These are phyloP conservation scores for Amphipoea lucens DNA, from an alignment of 2,888 invertebrate species.

Conservation along the genomic window DNA sequence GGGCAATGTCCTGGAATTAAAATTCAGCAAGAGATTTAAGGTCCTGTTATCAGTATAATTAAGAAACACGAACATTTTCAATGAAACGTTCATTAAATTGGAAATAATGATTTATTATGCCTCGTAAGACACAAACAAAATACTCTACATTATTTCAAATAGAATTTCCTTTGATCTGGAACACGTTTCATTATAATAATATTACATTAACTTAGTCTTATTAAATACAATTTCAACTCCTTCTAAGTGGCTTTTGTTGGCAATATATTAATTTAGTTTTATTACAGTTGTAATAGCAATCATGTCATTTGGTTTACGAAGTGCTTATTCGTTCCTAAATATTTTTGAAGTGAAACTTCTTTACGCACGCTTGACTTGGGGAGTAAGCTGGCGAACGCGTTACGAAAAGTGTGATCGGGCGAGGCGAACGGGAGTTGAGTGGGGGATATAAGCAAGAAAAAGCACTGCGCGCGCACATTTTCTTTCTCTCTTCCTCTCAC, in stretches of 20 bases:
- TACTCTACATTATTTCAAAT: background rate
- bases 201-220: background rate
- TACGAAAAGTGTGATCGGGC: too few relatives aligned
- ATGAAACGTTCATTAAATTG: background rate
- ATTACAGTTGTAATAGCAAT: background rate
- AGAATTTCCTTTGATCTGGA: background rate
- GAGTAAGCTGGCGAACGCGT: too few relatives aligned
- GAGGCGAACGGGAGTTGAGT: too few relatives aligned
- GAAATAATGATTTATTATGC: background rate
- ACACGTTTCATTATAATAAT: background rate
- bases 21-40: background rate
- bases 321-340: background rate
- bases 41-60: background rate
- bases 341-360: background rate
- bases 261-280: background rate
- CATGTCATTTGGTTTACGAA: background rate
- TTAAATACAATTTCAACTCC: background rate
- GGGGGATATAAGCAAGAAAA: too few relatives aligned
- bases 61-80: background rate
- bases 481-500: too few relatives aligned
- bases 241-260: background rate
- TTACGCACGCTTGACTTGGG: too few relatives aligned
- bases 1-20: background rate
- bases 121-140: background rate
- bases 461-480: too few relatives aligned